Evolutionary conservation across 2,888 invertebrate species (phyloP), one percentile per base, ranked within the genome.

Genomic region (Tridacna crocea): DNA sequence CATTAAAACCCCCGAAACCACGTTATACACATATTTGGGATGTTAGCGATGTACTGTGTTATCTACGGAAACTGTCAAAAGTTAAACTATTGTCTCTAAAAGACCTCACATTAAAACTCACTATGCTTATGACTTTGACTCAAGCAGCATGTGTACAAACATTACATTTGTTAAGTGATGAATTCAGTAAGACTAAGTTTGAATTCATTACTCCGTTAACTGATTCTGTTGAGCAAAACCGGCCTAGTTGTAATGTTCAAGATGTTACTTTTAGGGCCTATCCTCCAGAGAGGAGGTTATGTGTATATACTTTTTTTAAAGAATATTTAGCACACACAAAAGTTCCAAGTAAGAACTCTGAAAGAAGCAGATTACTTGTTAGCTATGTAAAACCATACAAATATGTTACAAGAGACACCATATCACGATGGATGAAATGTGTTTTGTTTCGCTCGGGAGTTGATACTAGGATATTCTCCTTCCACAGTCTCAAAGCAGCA

Each of bases 401-500:
- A 36, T 19, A 48, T 17, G 60, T 79, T 4, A 60, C 55, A 22
- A n/a, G 79, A 22, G 79, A 70, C 26, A 79, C 73, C 19, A 55
- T 79, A 11, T 79, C 74, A 13, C 24, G 79, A n/a, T 79, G 74
- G 79, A 55, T 74, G 3, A 79, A 66, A 58, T 46, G 66, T 55
- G 66, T 79, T 8, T 66, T 79, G 79, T 27, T 46, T 10, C 26
- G 72, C 15, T 48, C 68, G 12, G 68, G 58, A 24, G 68, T 79
- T n/a, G 48, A 79, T 66, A 47, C 58, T n/a, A 46, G 68, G n/a
- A 36, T 55, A 46, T 79, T 66, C 26, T 36, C 58, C 24, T 36
- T 74, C 11, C 79, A 79, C 36, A 79, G 79, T 68, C 61, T 72
- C 12, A 12, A 75, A 22, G 55, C 75, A 47, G 75, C 79, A 27